Evolutionary conservation across 2,113 vertebrate genomes (phyloP).

Genomic region (Maccullochella peelii): DNA sequence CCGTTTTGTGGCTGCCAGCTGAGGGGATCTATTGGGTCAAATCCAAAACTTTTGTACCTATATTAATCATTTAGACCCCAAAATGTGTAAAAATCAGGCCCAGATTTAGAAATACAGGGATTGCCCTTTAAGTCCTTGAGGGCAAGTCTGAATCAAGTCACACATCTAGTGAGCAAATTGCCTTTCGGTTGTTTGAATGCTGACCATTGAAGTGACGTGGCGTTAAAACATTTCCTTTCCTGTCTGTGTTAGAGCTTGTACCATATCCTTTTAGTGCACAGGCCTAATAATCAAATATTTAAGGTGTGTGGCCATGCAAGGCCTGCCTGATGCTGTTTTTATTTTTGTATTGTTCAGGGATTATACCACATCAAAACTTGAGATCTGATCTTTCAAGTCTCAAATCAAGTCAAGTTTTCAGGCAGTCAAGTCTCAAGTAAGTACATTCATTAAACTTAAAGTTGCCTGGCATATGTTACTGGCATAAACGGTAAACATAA

Average conservation of each 20-base stretch:
- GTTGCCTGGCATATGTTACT: no score
- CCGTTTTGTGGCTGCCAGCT: no score
- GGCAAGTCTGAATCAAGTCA: background rate
- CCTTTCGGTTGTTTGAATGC: background rate
- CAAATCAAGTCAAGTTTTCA: background rate
- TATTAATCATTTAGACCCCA: no score
- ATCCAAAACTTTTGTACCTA: no score
- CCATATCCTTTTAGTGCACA: background rate
- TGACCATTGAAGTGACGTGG: background rate
- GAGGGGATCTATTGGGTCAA: no score
- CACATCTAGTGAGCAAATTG: background rate
- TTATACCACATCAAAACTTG: background rate
- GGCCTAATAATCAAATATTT: slow-evolving; percentile 20
- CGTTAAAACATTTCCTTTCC: background rate
- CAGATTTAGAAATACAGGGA: no score
- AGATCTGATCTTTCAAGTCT: background rate
- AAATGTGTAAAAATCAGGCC: no score
- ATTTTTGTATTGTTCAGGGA: background rate
- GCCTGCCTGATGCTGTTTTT: background rate
- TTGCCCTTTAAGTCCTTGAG: background rate
- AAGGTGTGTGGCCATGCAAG: background rate
- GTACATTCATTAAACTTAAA: background rate
- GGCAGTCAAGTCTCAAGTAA: background rate
- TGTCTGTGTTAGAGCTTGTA: background rate
- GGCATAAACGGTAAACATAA: no score